Conservation (phyloP, 2,888 invertebrate genomes). For the Neelides folsomi region DNA sequence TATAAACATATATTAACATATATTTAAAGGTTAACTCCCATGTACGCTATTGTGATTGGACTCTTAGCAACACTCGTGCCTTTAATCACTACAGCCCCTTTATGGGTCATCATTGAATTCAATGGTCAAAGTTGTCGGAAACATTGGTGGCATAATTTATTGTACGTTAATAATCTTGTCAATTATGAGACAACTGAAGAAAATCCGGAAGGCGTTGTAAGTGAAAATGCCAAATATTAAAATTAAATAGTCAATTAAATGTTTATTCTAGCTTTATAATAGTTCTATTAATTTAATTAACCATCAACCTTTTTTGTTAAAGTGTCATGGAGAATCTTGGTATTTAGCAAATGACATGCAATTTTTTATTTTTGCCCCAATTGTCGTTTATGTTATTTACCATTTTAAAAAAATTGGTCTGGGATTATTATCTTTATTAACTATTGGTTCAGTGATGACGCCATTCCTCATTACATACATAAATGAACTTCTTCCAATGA, state of each 20-base stretch:
- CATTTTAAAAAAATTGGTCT: too few species aligned
- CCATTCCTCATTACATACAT: too few species aligned
- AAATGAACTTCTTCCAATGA: too few species aligned
- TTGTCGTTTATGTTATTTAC: conserved; percentile 12
- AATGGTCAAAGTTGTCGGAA: conserved; percentile 11
- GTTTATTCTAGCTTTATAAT: too few species aligned
- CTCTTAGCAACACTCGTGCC: conserved; percentile 21
- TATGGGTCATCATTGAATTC: conserved; percentile 13
- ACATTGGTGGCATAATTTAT: conserved; percentile 29
- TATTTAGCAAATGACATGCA: conserved; percentile 31
- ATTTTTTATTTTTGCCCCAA: conserved; percentile 23
- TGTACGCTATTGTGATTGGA: conserved; percentile 22
- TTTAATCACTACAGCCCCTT: conserved; percentile 17
- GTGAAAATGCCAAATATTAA: too few species aligned
- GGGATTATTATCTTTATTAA: too few species aligned
- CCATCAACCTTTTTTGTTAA: background rate
- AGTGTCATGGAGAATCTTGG: conserved; percentile 28
- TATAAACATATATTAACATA: background rate
- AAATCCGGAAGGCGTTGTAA: too few species aligned
- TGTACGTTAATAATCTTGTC: conserved; percentile 25
- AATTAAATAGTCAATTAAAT: too few species aligned
- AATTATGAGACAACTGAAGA: background rate
- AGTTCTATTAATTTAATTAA: background rate
- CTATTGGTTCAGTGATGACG: too few species aligned
- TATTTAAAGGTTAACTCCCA: conserved; percentile 20